A percentile compares a stretch with the other conserved stretches of the same genome.
These are phyloP conservation scores for Chlamydotis undulata DNA, from an alignment of 2,113 vertebrate species.

Conservation along the genomic window DNA sequence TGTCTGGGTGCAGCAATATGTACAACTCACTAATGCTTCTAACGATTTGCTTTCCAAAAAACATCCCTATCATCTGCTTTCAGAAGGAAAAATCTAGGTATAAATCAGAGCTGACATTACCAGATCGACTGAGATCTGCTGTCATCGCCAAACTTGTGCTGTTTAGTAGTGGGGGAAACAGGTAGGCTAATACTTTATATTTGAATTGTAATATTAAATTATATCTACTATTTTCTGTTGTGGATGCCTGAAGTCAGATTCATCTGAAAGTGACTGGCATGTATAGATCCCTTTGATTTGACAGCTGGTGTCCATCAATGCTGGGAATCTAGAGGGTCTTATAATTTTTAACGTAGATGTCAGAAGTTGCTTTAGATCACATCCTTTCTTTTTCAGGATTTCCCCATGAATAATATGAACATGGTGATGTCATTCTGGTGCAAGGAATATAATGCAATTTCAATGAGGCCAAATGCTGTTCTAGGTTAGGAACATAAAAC, in stretches of 20 bases:
- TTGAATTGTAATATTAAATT: background rate
- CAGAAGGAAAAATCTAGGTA: background rate
- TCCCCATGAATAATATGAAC: background rate
- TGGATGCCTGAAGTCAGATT: background rate
- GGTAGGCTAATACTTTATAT: background rate
- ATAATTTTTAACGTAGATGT: accelerated
- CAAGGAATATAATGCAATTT: background rate
- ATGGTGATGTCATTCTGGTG: background rate
- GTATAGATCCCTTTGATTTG: background rate
- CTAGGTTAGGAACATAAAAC: background rate
- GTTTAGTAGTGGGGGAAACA: background rate
- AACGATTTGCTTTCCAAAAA: background rate
- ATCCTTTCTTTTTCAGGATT: background rate
- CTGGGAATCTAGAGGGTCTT: background rate
- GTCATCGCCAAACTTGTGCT: background rate
- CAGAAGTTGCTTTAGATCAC: background rate
- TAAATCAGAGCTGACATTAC: background rate
- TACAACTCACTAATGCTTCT: background rate
- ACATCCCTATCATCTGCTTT: background rate
- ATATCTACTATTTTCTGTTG: background rate
- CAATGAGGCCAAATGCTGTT: background rate
- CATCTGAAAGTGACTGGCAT: background rate
- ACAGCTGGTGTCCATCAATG: background rate
- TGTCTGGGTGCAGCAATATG: background rate
- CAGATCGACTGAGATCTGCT: background rate